Base-by-base conservation (phyloP, 2,113 vertebrate genomes). In the Sylvia atricapilla region DNA sequence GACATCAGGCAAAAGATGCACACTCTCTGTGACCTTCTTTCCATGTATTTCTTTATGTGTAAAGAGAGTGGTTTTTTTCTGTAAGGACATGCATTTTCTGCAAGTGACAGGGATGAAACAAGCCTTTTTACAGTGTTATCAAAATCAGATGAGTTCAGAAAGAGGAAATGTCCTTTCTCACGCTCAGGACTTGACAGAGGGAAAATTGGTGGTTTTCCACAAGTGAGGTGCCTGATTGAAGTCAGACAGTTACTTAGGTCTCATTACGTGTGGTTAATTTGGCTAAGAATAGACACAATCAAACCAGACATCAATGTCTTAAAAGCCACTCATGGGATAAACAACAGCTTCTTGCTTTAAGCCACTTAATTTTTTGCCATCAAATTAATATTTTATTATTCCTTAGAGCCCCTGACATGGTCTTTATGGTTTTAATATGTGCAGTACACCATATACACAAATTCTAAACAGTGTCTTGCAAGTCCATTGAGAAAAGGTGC, bases 301-400 rank as follows among this genome's bases (percentile, higher is more conserved):
- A 92, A 96, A 91, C 73, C 86, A 96, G 97, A 98, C 96, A 98
- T 97, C 97, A 96, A 78, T 94, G 92, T 94, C 97, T 98, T 98
- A 97, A 97, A 97, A 98, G 96, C 96, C 96, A 98, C 98, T 96
- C 94, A 73, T 87, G 98, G 97, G 97, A 97, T 93, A 96, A 97
- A 98, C 97, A 98, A 97, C 96, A 97, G 95, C 93, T 97, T 97
- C 96, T 97, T 97, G 96, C 97, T 98, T 98, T 97, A 98, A 98
- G 89, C 93, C 96, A 98, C 98, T 98, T 99, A 98, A 98, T 98
- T 97, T 99, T 98, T 98, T 98, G 97, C 97, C 97, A 98, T 86
- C 73, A 96, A 97, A 98, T 98, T 98, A 98, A 98, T 99, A 98
- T 98, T 99, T 98, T 95, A 98, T 98, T 97, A 98, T 97, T 98